Percentiles rank a stretch among this genome's conserved stretches.
phyloP scores from a whole-genome alignment of 2,113 vertebrate species.

The Paraplagusia blochii region DNA sequence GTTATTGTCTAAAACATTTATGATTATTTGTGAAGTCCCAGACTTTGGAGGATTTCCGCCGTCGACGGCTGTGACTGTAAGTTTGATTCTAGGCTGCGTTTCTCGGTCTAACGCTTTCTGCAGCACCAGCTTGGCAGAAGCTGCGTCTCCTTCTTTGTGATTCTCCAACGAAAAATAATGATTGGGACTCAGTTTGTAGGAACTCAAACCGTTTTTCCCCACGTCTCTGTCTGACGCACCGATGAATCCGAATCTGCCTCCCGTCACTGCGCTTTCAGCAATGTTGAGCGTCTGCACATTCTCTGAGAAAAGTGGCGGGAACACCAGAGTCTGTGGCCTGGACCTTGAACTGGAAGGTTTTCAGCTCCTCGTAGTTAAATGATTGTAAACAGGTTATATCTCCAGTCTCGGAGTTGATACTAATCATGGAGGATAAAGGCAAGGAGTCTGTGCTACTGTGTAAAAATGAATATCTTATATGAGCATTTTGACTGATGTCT shows the following conservation, averaged over 20 bases:
- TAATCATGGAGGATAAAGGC: constrained; percentile 72
- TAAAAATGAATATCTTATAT: constrained; percentile 74
- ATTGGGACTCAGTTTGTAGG: constrained; percentile 58
- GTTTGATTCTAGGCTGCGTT: constrained; percentile 14
- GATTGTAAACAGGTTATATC: constrained; percentile 76
- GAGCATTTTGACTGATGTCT: constrained; percentile 65
- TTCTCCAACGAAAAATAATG: constrained; percentile 60
- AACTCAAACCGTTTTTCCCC: constrained; percentile 54
- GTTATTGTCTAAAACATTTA: constrained; percentile 58
- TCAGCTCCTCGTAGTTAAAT: constrained; percentile 83
- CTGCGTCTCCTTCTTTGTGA: constrained; percentile 63
- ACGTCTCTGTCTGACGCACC: constrained; percentile 52
- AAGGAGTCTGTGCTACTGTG: constrained; percentile 51
- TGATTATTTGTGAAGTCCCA: constrained; percentile 42
- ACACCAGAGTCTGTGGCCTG: constrained; percentile 80
- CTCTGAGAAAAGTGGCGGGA: constrained; percentile 65
- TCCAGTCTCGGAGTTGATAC: constrained; percentile 75
- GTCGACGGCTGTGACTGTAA: constrained; percentile 60
- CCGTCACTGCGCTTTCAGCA: constrained; percentile 49
- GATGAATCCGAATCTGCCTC: constrained; percentile 48
- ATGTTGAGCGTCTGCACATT: constrained; percentile 41
- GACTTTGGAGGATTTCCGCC: constrained; percentile 58
- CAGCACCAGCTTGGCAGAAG: constrained; percentile 59
- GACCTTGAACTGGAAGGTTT: constrained; percentile 75
- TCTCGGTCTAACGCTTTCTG: constrained; percentile 66